Percentiles rank a stretch among this genome's conserved stretches.
Evolutionary conservation across 2,797 vertebrate species (phyloP).

Genomic region (Amphiprion clarkii): DNA sequence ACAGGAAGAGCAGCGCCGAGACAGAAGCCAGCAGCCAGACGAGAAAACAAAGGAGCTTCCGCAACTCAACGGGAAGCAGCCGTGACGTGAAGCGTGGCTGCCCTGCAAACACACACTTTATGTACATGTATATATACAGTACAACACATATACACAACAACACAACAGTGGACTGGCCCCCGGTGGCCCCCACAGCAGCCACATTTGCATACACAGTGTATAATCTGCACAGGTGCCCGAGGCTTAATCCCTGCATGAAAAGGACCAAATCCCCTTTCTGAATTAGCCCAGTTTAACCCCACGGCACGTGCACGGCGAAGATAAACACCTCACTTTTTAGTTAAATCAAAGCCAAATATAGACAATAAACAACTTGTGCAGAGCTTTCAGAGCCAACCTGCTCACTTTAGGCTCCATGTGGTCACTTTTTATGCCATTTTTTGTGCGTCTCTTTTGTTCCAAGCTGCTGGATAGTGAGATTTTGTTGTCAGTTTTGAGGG

Average conservation of each 20-base stretch:
- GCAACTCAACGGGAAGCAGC: slow-evolving; percentile 79
- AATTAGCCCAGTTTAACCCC: slow-evolving; percentile 73
- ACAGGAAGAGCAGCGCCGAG: slow-evolving; percentile 69
- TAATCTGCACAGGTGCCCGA: slow-evolving; percentile 65
- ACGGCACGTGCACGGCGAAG: slow-evolving; percentile 41
- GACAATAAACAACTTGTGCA: slow-evolving; percentile 1
- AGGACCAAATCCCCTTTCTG: slow-evolving; percentile 63
- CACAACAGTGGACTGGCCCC: neutral
- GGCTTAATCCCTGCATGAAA: slow-evolving; percentile 69
- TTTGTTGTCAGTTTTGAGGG: neutral
- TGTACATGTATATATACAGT: neutral
- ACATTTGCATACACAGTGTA: slow-evolving; percentile 52
- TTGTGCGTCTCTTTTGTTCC: slow-evolving; percentile 14
- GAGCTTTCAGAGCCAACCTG: neutral
- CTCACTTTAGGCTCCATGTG: neutral
- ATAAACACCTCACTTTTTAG: slow-evolving; percentile 41
- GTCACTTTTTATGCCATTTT: neutral
- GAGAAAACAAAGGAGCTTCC: slow-evolving; percentile 80
- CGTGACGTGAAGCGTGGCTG: slow-evolving; percentile 52
- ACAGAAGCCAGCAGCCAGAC: slow-evolving; percentile 65
- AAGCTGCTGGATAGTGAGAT: neutral
- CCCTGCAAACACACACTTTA: slow-evolving; percentile 31
- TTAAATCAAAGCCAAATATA: slow-evolving; percentile 14
- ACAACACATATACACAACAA: neutral
- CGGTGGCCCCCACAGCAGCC: slow-evolving; percentile 13